Base-by-base conservation (phyloP, 2,888 invertebrate species). In the Cryptocheilus praepositus region DNA sequence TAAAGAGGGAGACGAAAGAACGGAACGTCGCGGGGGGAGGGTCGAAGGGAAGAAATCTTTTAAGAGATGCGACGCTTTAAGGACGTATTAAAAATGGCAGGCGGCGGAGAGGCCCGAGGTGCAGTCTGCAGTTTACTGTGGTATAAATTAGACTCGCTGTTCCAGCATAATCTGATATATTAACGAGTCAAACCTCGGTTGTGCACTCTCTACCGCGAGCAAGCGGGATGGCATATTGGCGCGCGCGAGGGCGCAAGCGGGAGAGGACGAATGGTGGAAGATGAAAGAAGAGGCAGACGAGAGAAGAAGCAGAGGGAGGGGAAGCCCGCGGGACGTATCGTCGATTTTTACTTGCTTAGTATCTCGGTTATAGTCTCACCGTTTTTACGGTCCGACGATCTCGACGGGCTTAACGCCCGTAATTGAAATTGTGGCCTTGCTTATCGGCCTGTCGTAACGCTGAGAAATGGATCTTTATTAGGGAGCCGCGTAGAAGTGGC, bases 71-170 rank as follows among this genome's bases (percentile, higher is more conserved):
- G 77, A 81, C 74, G 81, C 75, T 80, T 80, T 82, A 82, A 81
- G 75, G 79, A 80, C 73, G 75, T 73, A 81, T 81, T 76, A 81
- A 82, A 83, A 78, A 81, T 80, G 76, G 76, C 77, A 83, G 76
- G 64, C 76, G 63, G 74, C 67, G 69, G 61, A 62, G 77, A 70
- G 70, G 71, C 70, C 63, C 64, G 73, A 74, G 78, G 74, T 74
- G 70, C 76, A 79, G 71, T 66, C 71, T 76, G 79, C 79, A 79
- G 75, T 83, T 83, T 83, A 82, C 80, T 73, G 76, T 75, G 80
- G 74, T 81, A 82, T 83, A 82, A 82, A 82, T 82, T 82, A 76
- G 82, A 81, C 82, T 82, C 75, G 76, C 75, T 82, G 79, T 83
- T 83, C 74, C 79, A 81, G 77, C 77, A 81, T 83, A 83, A 83